Evolutionary conservation across 2,888 invertebrate species (phyloP).

Genomic region (Clunio marinus): DNA sequence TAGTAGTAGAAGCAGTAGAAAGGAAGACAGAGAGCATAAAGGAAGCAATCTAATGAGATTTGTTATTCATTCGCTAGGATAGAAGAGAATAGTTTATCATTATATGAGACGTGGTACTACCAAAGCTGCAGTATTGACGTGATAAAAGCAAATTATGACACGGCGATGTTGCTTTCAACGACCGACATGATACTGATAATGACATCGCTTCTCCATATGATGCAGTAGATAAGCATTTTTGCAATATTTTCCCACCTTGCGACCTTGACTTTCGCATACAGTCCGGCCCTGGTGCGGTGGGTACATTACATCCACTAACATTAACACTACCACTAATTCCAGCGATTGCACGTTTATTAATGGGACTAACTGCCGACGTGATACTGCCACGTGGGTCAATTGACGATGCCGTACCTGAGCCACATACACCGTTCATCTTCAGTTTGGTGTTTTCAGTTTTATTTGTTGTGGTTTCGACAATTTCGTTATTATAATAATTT

Average conservation of each 20-base stretch:
- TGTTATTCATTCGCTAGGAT: neutral
- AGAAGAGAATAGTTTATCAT: neutral
- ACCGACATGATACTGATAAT: constrained; percentile 53
- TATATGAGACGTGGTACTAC: constrained; percentile 60
- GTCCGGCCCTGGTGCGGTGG: constrained; percentile 47
- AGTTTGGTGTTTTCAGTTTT: neutral
- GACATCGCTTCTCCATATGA: constrained; percentile 68
- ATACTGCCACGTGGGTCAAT: constrained; percentile 41
- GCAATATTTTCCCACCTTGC: constrained; percentile 92
- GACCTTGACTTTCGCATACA: constrained; percentile 81
- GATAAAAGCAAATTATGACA: constrained; percentile 68
- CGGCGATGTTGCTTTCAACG: constrained; percentile 45
- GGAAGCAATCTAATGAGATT: neutral
- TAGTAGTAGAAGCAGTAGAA: constrained; percentile 42
- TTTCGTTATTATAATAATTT: neutral
- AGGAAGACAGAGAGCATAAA: neutral
- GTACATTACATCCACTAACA: constrained; percentile 43
- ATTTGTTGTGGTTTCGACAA: constrained; percentile 1
- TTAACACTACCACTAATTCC: constrained; percentile 41
- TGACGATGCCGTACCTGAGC: constrained; percentile 41
- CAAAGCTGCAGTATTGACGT: constrained; percentile 93
- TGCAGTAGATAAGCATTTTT: constrained; percentile 86
- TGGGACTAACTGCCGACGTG: constrained; percentile 35
- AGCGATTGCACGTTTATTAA: constrained; percentile 40
- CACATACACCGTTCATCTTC: constrained; percentile 40